Base-by-base conservation (phyloP, 1,140 invertebrate genomes). In the Andrena cerasifolii region DNA sequence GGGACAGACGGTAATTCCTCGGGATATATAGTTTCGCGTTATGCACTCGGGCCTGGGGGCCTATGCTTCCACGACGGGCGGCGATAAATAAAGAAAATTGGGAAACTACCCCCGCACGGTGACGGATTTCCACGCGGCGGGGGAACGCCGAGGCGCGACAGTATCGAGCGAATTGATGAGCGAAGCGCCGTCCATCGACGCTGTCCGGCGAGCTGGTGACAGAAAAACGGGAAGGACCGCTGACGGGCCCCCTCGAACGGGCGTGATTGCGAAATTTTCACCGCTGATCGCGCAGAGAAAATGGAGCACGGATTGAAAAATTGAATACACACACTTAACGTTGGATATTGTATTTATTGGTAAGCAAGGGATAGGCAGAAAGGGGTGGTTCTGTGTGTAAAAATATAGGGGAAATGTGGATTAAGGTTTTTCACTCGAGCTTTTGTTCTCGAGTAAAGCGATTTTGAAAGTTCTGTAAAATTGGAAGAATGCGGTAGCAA, bases 1-100 rank as follows among this genome's bases (percentile, higher is more conserved):
- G 49, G 12, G 80, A 66, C 74, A 51, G 79, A 65, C 54, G 28
- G 61, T 71, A 82, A 72, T 78, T 82, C 75, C 75, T 78, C 66
- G 62, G 47, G 33, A 78, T 54, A 59, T 51, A 63, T 63, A 56
- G 66, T 79, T 24, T 40, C 72, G 53, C 40, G 51, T 77, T 67
- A 62, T 61, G 79, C 65, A 53, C 62, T 33, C 31, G 77, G n/a
- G 24, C 10, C 21, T 31, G 36, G 49, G 14, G 3, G 43, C 10
- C 28, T 31, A 47, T 28, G 47, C 62, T 51, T 67, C 26, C 68
- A 40, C 80, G 80, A 62, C 33, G 70, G 59, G 47, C 40, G 49
- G 31, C 62, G 61, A 33, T 45, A 62, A 80, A 81, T 53, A 80
- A 40, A 67, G 79, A 58, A 80, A 76, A 76, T 65, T 70, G 65